A percentile compares a stretch with the other conserved stretches of the same genome.
These are phyloP conservation scores for Cerastis rubricosa DNA, from an alignment of 2,888 invertebrate species.

Conservation along the genomic window DNA sequence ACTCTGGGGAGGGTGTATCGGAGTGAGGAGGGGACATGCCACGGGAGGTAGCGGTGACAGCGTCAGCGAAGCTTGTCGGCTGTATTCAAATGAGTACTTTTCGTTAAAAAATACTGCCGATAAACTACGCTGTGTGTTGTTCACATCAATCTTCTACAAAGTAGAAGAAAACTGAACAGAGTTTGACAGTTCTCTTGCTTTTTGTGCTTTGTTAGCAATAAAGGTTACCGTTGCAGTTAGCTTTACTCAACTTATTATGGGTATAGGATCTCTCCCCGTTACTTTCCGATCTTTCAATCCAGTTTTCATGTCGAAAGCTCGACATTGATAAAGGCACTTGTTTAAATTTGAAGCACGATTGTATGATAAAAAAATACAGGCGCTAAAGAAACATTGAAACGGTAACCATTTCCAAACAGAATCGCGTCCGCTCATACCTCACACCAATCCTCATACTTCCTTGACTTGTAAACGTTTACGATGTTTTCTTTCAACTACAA, in stretches of 20 bases:
- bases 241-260: neutral
- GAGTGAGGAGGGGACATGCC: neutral
- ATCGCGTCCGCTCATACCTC: constrained; percentile 52
- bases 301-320: neutral
- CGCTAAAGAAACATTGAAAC: too few species aligned
- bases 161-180: neutral
- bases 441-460: constrained; percentile 67
- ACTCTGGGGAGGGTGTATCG: constrained; percentile 65
- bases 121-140: too few species aligned
- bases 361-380: neutral
- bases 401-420: neutral
- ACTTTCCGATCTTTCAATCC: neutral
- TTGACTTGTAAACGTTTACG: constrained; percentile 86
- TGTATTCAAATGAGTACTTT: too few species aligned
- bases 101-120: too few species aligned
- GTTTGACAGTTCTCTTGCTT: neutral
- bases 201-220: neutral
- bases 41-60: constrained; percentile 20
- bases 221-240: too few species aligned
- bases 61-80: too few species aligned
- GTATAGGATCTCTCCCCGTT: neutral
- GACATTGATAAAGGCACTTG: too few species aligned
- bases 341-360: neutral
- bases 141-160: neutral
- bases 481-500: constrained; percentile 85